Base-by-base conservation (phyloP, 2,797 vertebrate species). In the Hydrolagus colliei region DNA sequence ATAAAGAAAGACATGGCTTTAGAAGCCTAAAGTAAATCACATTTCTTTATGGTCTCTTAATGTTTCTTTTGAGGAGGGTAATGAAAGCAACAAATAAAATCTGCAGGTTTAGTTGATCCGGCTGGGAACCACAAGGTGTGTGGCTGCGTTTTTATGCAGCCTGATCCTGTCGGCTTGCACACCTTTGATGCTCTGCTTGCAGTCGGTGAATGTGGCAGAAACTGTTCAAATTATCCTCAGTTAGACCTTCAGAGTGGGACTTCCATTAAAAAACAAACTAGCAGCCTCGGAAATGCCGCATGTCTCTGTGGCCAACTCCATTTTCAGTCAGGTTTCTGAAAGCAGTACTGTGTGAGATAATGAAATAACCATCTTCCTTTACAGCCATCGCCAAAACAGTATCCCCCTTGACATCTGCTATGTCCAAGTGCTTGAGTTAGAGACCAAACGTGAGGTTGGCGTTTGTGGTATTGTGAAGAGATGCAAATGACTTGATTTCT, bases 101-200 rank as follows among this genome's bases (percentile, higher is more conserved):
- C 61, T 63, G 74, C 82, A 22, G 86, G 88, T 89, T 87, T 82
- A 87, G n/a, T 89, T 88, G 88, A 86, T 86, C 84, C 87, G 87
- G 73, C 72, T 62, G 88, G 73, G 72, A 88, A 87, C 67, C 52
- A 76, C 41, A 89, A 86, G 72, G 32, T 62, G 86, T 90, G 92
- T 90, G 89, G 88, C 89, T 92, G 88, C 89, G 86, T 88, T 82
- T 89, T 82, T 88, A 92, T 87, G 89, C 87, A 86, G 86, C 89
- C 85, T 86, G 78, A 89, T 88, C 87, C 89, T 89, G 88, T 88
- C 89, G 89, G 90, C 86, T 88, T 86, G 86, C 89, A 90, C 87
- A 89, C 92, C 10, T 90, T 93, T 93, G 92, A 90, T 90, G 88
- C 90, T 93, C 87, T 88, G 88, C 91, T 88, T 84, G 32, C 65